Evolutionary conservation across 2,888 invertebrate species (phyloP).

Genomic region (Ferrisia virgata): DNA sequence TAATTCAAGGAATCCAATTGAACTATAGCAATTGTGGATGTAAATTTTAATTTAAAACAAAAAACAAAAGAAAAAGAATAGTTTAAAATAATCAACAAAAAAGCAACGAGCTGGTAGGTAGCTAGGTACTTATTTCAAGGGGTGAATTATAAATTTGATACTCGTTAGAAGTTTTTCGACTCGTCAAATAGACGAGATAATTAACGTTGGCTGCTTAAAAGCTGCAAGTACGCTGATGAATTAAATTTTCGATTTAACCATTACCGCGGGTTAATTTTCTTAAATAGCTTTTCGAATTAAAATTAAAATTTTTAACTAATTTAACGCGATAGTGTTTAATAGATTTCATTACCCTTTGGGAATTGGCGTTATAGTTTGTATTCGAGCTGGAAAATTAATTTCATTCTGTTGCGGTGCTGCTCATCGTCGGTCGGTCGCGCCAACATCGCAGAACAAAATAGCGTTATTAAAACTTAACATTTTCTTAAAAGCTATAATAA

Average conservation of each 20-base stretch:
- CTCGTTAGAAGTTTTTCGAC: neutral
- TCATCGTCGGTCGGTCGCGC: too few relatives aligned
- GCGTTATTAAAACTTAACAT: constrained; percentile 18
- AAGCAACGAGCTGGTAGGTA: neutral
- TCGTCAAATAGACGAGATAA: neutral
- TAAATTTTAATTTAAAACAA: neutral
- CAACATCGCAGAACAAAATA: neutral
- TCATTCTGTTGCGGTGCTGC: neutral
- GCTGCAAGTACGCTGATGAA: neutral
- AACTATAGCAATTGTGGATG: too few relatives aligned
- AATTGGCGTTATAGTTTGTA: constrained; percentile 26
- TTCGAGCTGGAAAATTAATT: constrained; percentile 18
- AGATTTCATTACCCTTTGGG: constrained; percentile 6
- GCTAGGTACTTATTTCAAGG: neutral
- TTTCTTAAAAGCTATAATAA: neutral
- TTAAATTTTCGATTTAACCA: constrained; percentile 29
- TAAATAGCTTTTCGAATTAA: constrained; percentile 32
- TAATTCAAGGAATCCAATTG: too few relatives aligned
- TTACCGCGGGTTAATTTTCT: constrained; percentile 34
- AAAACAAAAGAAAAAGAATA: too few relatives aligned
- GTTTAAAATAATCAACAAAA: neutral
- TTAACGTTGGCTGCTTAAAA: neutral
- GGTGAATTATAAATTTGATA: constrained; percentile 16
- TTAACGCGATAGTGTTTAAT: constrained; percentile 21
- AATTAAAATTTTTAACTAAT: constrained; percentile 35